phyloP scores from a whole-genome alignment of 2,113 vertebrate genomes.

The Oreochromis aureus region DNA sequence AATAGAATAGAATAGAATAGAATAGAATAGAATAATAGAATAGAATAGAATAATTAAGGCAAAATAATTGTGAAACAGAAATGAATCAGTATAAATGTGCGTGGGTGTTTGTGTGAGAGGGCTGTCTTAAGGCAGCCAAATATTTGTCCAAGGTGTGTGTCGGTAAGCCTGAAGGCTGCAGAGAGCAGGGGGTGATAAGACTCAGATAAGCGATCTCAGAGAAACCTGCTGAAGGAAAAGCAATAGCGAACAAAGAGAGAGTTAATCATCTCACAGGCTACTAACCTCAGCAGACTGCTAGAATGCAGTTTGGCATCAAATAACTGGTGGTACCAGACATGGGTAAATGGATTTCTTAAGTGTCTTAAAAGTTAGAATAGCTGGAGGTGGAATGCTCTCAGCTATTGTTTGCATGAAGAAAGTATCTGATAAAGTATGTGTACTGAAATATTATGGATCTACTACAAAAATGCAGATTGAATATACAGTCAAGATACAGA shows the following conservation, averaged over 20 bases:
- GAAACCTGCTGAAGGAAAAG: constrained; percentile 55
- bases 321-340: constrained; percentile 57
- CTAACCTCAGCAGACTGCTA: constrained; percentile 34
- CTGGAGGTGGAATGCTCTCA: constrained; percentile 8
- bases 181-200: constrained; percentile 59
- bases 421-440: neutral
- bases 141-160: constrained; percentile 67
- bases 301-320: constrained; percentile 58
- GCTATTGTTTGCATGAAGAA: neutral
- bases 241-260: constrained; percentile 58
- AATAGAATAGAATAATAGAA: neutral
- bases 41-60: neutral
- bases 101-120: neutral
- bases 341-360: constrained; percentile 21
- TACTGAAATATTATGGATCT: neutral
- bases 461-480: neutral
- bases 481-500: neutral
- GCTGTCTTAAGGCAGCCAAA: constrained; percentile 53
- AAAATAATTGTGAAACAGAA: neutral
- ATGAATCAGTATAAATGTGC: neutral
- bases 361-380: neutral
- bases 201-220: constrained; percentile 64
- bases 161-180: constrained; percentile 31
- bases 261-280: constrained; percentile 68
- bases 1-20: neutral